These are phyloP conservation scores for Sicus ferrugineus DNA, from an alignment of 2,888 invertebrate species.

Conservation along the genomic window DNA sequence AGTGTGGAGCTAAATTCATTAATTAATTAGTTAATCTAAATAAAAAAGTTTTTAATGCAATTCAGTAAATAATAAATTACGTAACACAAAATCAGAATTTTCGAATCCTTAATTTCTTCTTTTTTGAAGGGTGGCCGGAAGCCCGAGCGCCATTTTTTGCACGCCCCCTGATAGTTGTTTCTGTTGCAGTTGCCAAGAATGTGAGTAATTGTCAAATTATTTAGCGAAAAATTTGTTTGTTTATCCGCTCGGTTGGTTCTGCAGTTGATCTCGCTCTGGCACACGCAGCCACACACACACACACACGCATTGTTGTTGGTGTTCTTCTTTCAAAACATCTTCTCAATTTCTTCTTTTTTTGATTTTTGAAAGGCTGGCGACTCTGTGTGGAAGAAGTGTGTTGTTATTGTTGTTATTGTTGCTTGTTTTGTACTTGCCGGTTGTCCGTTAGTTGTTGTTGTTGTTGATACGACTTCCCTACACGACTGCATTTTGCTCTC, in stretches of 20 bases:
- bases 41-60: too few relatives aligned
- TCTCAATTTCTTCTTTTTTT: constrained; percentile 28
- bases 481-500: background rate
- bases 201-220: constrained; percentile 65
- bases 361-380: too few relatives aligned
- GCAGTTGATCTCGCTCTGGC: constrained; percentile 53
- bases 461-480: constrained; percentile 41
- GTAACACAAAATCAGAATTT: background rate
- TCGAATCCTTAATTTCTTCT: background rate
- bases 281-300: background rate
- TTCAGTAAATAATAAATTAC: too few relatives aligned
- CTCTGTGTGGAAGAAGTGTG: constrained; percentile 1
- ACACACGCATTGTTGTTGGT: constrained; percentile 36
- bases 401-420: constrained; percentile 3
- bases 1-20: too few relatives aligned
- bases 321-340: constrained; percentile 7
- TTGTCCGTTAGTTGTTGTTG: constrained; percentile 54
- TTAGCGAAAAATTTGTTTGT: constrained; percentile 64
- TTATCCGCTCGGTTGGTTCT: constrained; percentile 58
- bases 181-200: constrained; percentile 43
- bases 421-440: constrained; percentile 45
- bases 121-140: background rate
- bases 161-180: background rate
- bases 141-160: background rate
- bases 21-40: too few relatives aligned